Evolutionary conservation across 2,797 vertebrate species (phyloP).

Genomic region (Xiphorhynchus erythropygius): DNA sequence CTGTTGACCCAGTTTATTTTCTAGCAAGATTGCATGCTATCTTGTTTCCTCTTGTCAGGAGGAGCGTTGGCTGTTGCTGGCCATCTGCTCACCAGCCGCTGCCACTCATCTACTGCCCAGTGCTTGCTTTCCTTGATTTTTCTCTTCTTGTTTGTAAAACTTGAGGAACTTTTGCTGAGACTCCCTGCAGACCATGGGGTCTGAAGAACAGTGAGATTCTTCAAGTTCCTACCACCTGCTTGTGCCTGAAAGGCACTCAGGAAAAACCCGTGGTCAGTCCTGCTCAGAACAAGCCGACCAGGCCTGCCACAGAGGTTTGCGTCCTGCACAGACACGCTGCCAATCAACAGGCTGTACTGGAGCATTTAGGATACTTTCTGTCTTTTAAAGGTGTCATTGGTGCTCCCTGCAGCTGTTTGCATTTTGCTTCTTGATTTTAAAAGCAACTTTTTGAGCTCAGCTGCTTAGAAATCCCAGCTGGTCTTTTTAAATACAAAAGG

Average conservation of each 20-base stretch:
- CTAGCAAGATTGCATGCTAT: background rate
- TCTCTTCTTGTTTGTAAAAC: background rate
- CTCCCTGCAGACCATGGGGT: background rate
- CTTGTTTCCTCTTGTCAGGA: background rate
- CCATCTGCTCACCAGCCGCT: background rate
- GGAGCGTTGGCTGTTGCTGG: background rate
- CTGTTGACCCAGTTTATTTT: background rate
- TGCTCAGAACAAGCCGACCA: background rate
- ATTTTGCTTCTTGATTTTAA: slow-evolving; percentile 13
- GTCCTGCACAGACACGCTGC: background rate
- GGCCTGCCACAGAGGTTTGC: background rate
- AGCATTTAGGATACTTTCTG: background rate
- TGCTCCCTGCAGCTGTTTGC: background rate
- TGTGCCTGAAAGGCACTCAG: background rate
- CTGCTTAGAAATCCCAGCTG: background rate
- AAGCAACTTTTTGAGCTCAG: background rate
- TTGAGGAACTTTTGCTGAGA: background rate
- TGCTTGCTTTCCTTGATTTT: background rate
- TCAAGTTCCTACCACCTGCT: background rate
- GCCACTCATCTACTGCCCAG: background rate
- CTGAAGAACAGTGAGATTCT: background rate
- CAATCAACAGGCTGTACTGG: background rate
- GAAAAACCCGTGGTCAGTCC: background rate
- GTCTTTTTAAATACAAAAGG: slow-evolving; percentile 22
- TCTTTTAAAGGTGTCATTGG: background rate